Base-by-base conservation (phyloP, 2,797 vertebrate genomes). In the Vultur gryphus region DNA sequence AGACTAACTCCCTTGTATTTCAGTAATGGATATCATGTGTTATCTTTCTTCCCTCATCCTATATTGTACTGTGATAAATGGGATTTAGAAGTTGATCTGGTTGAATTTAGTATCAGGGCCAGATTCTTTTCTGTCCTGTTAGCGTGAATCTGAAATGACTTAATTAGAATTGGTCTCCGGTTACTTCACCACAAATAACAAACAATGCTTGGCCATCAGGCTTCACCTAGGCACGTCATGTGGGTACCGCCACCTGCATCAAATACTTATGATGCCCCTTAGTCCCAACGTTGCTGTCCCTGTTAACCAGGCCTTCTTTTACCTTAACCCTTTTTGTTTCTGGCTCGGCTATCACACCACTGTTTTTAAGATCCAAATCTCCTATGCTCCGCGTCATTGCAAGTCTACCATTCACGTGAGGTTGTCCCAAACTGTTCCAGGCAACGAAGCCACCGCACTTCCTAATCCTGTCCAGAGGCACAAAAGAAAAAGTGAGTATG, bases 331-430 rank as follows among this genome's bases (percentile, higher is more conserved):
- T 98, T 96, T 98, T 99, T 59, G 99, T 99, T 97, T 99, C 99
- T 4, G 99, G 99, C 89, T 99, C 98, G 71, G 99, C 99, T 58
- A 99, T 99, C 93, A 99, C 99, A n/a, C 99, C 99, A 23, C 96
- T 98, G 72, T 95, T 97, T 98, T 99, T 99, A 78, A 99, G 98
- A 96, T 99, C 99, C 96, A 99, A 97, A 97, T 99, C 99, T 92
- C 99, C 99, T 65, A 99, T 99, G 96, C 99, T 99, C 83, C 99
- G 98, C 0, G 99, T 99, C 99, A 99, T 99, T 41, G 99, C 99
- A 93, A 99, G 98, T 89, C 99, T 98, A 82, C 99, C 99, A 13
- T 99, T 99, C 70, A 99, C 99, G 1, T 99, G 99, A 37, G 99
- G 99, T 82, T 99, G 99, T 61, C 99, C 99, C 96, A 99, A 31